Conservation (phyloP, 2,113 vertebrate species). For the Lamprotornis superbus region DNA sequence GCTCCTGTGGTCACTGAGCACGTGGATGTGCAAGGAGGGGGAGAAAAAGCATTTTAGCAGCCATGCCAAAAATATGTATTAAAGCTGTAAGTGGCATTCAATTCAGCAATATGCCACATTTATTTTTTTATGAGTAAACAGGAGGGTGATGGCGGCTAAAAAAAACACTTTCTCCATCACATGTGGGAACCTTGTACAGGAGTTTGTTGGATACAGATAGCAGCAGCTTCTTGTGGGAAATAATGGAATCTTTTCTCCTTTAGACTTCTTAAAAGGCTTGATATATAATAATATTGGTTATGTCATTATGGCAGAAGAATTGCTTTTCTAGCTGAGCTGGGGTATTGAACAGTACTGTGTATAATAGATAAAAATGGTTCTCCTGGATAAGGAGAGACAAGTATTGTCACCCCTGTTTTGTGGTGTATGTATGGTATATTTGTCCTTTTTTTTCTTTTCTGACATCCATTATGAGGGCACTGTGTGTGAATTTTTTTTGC, state of each 20-base stretch:
- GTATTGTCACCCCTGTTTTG: neutral
- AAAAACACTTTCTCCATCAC: neutral
- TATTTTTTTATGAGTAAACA: neutral
- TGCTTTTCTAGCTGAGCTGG: conserved; percentile 13
- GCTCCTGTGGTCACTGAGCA: neutral
- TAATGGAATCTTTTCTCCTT: conserved; percentile 16
- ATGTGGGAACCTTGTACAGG: neutral
- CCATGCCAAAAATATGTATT: neutral
- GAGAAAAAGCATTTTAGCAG: neutral
- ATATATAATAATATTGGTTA: neutral
- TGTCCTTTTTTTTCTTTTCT: neutral
- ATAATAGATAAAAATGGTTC: conserved; percentile 35
- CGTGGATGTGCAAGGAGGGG: neutral
- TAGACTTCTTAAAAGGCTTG: conserved; percentile 8
- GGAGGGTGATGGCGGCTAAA: neutral
- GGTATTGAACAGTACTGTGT: neutral
- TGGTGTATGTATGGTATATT: neutral
- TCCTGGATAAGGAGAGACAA: neutral
- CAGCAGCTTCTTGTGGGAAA: neutral
- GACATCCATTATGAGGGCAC: neutral
- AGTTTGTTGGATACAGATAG: neutral
- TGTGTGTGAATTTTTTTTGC: accelerated
- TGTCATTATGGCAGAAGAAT: conserved; percentile 6
- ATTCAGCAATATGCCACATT: neutral
- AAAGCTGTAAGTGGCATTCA: neutral